phyloP scores from a whole-genome alignment of 1,140 invertebrate genomes.

The Cylas formicarius region DNA sequence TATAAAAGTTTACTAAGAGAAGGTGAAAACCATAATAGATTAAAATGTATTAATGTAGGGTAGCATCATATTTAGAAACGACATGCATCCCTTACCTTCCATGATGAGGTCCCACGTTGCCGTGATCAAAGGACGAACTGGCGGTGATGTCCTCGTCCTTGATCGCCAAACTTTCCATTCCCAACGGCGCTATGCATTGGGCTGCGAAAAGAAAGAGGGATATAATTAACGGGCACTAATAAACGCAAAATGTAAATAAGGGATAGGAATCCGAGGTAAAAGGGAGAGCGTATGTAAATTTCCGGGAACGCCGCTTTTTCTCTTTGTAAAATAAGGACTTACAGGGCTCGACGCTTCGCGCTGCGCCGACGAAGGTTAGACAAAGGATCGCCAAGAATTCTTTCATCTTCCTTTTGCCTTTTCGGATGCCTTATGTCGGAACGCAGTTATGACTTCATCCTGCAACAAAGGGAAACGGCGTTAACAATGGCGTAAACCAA shows the following conservation, averaged over 20 bases:
- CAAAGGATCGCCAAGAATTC: not conserved
- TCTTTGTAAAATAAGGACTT: slow-evolving; percentile 7
- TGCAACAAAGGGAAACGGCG: slow-evolving; percentile 1
- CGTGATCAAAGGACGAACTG: slow-evolving; percentile 82
- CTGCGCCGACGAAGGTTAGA: not conserved
- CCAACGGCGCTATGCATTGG: slow-evolving; percentile 73
- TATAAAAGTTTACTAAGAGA: too few species aligned
- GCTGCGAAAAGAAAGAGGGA: slow-evolving; percentile 49
- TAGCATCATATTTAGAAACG: too few species aligned
- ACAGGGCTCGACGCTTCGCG: slow-evolving; percentile 9
- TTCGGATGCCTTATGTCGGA: not conserved
- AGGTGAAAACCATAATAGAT: too few species aligned
- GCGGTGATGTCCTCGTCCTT: slow-evolving; percentile 78
- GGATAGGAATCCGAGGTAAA: slow-evolving; percentile 1
- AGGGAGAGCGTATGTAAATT: not conserved
- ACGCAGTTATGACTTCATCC: not conserved
- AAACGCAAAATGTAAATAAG: slow-evolving; percentile 6
- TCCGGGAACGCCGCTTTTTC: not conserved
- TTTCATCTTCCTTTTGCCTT: slow-evolving; percentile 2
- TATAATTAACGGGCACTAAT: not conserved
- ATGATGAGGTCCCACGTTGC: slow-evolving; percentile 84
- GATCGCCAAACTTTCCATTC: slow-evolving; percentile 85
- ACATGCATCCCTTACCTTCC: slow-evolving; percentile 59
- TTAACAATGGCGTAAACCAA: too few species aligned
- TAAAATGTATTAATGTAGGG: too few species aligned